phyloP scores from a whole-genome alignment of 2,888 invertebrate species.

The Pammene fasciana region DNA sequence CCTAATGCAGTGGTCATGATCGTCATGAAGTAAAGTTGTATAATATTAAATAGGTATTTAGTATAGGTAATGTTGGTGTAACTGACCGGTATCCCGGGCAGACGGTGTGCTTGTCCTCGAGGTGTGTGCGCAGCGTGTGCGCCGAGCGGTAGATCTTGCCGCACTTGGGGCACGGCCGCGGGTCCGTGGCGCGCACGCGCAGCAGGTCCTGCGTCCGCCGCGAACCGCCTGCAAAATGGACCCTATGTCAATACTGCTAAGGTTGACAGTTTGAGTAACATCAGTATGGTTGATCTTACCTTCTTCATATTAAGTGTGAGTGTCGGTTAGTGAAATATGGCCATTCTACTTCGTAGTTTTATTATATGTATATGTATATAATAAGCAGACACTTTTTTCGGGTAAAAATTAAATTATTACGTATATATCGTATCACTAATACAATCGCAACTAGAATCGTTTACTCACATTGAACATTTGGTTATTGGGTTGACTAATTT shows the following conservation, averaged over 20 bases:
- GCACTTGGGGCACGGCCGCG: slow-evolving; percentile 95
- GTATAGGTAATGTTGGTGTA: background rate
- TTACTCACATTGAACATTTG: slow-evolving; percentile 83
- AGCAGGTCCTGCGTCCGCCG: slow-evolving; percentile 92
- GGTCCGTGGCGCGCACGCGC: slow-evolving; percentile 95
- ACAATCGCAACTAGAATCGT: slow-evolving; percentile 82
- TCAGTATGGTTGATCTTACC: slow-evolving; percentile 35
- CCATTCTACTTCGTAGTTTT: slow-evolving; percentile 81
- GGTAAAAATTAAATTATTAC: slow-evolving; percentile 83
- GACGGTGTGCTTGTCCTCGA: slow-evolving; percentile 96
- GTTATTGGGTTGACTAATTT: slow-evolving; percentile 79
- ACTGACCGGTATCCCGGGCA: slow-evolving; percentile 91
- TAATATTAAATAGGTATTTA: too few species aligned
- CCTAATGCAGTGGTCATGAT: too few species aligned
- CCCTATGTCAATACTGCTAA: slow-evolving; percentile 13
- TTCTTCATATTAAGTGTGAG: slow-evolving; percentile 17
- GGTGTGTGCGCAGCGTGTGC: slow-evolving; percentile 94
- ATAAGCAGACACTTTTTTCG: slow-evolving; percentile 82
- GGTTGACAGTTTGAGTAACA: background rate
- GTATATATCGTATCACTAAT: slow-evolving; percentile 83
- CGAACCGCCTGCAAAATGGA: slow-evolving; percentile 78
- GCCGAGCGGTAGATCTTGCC: slow-evolving; percentile 96
- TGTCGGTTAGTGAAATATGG: slow-evolving; percentile 23
- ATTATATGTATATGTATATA: slow-evolving; percentile 72
- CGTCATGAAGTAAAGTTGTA: too few species aligned